These are phyloP conservation scores for Solenodon paradoxus DNA, from an alignment of 2,113 vertebrate species.

Conservation along the genomic window DNA sequence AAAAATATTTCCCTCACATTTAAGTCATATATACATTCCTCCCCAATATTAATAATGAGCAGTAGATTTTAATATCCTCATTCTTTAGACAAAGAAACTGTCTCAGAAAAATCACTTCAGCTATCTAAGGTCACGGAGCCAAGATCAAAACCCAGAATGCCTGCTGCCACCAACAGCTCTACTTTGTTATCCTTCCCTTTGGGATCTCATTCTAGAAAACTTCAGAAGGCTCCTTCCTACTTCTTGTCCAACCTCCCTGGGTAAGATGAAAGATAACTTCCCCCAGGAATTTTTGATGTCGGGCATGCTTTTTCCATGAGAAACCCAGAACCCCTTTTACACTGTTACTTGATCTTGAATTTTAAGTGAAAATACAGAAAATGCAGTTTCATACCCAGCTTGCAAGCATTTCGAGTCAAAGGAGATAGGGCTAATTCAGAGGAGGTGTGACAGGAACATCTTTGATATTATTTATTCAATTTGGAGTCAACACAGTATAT, in stretches of 20 bases:
- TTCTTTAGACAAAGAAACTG: background rate
- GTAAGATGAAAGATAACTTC: background rate
- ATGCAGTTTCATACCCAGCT: background rate
- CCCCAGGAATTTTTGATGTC: background rate
- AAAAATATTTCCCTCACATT: too few species aligned
- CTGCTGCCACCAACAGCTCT: background rate
- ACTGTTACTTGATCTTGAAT: slow-evolving; percentile 10
- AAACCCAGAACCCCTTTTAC: background rate
- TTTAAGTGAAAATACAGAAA: background rate
- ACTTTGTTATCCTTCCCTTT: background rate
- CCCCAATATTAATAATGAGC: background rate
- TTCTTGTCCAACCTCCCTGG: background rate
- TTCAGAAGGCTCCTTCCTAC: background rate
- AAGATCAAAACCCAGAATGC: background rate
- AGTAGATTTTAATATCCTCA: background rate
- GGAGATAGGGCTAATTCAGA: background rate
- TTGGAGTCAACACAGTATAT: background rate
- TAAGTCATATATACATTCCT: background rate
- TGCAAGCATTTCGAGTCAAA: background rate
- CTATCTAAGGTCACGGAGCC: background rate
- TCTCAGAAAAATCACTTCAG: background rate
- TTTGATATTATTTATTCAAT: background rate
- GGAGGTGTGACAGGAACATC: background rate
- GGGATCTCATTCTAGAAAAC: background rate
- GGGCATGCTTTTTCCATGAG: background rate